Evolutionary conservation across 2,113 vertebrate genomes (phyloP), one percentile per base, ranked within the genome.

Genomic region (Petrocephalus microphthalmus): DNA sequence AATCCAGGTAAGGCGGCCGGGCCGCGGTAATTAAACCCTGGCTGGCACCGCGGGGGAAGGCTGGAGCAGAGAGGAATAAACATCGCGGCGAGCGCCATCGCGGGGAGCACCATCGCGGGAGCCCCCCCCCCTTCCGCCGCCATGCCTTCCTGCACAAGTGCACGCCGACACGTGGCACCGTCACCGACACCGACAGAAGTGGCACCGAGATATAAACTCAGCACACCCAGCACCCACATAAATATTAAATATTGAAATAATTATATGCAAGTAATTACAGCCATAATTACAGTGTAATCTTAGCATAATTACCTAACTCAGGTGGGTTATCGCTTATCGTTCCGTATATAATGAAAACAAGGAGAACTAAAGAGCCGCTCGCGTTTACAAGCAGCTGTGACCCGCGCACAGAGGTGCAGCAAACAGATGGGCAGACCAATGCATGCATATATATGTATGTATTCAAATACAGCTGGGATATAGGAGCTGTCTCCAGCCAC

Each of bases 1-100:
- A 97, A 96, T 96, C 94, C 96, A 94, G 93, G 94, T 90, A 86
- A 47, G 52, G 45, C 47, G 56, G 84, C 93, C 95, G 95, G 95
- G 95, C 94, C 92, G 95, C 93, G 94, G 95, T 96, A 97, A 86
- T 90, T 88, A 90, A 87, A 89, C 89, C 49, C 29, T 81, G 64
- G n/a, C 82, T 67, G 51, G 84, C 45, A 86, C 49, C 67, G 52
- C 25, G 64, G 64, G 64, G 64, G 13, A 87, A 52, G 22, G 52
- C 49, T 19, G 47, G 29, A 25, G 10, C 3, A 33, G 25, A 84
- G 56, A 37, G n/a, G 54, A 51, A 13, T n/a, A 86, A 11, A 49
- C 88, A 60, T 2, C 25, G 7, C 52, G 45, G 47, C 37, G 64
- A 47, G 49, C n/a, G n/a, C n/a, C n/a, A n/a, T n/a, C n/a, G n/a